These are phyloP conservation scores for Pangasius krempfi DNA, from an alignment of 2,797 vertebrate species.

Conservation along the genomic window DNA sequence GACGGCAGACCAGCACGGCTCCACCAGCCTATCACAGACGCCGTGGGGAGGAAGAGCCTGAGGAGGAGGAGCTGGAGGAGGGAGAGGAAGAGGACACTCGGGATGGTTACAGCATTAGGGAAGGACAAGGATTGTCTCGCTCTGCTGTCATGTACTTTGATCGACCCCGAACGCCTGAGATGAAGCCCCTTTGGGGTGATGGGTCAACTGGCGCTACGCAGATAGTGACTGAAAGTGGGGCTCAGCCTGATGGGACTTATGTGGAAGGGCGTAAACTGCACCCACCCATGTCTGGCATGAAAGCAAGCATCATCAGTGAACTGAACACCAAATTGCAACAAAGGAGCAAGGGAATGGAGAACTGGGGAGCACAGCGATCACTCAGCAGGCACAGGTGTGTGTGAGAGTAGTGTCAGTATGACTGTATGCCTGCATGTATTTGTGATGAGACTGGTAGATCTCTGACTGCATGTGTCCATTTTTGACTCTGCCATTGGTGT, in stretches of 20 bases:
- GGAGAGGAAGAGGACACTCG: conserved; percentile 63
- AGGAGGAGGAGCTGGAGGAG: conserved; percentile 69
- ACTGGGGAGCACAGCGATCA: conserved; percentile 77
- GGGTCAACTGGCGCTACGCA: conserved; percentile 55
- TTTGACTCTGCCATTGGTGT: not conserved
- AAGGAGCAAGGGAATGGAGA: conserved; percentile 73
- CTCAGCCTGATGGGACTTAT: conserved; percentile 61
- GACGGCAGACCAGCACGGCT: conserved; percentile 75
- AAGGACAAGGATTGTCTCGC: conserved; percentile 73
- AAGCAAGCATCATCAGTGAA: conserved; percentile 90
- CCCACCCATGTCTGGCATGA: conserved; percentile 82
- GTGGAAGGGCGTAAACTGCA: conserved; percentile 78
- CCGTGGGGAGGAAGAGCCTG: conserved; percentile 73
- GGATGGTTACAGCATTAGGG: conserved; percentile 70
- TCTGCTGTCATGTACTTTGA: conserved; percentile 79
- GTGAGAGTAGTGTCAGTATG: conserved; percentile 28
- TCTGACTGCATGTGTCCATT: conserved; percentile 10
- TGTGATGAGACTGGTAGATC: conserved; percentile 1
- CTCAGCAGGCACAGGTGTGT: conserved; percentile 86
- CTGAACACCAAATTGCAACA: conserved; percentile 91
- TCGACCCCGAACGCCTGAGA: conserved; percentile 76
- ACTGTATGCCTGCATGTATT: conserved; percentile 17
- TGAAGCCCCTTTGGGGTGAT: conserved; percentile 78
- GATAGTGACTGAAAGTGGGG: conserved; percentile 58
- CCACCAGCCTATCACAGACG: conserved; percentile 73